These are phyloP conservation scores for Ateles fusciceps DNA, from an alignment of 2,797 vertebrate genomes.

Conservation along the genomic window DNA sequence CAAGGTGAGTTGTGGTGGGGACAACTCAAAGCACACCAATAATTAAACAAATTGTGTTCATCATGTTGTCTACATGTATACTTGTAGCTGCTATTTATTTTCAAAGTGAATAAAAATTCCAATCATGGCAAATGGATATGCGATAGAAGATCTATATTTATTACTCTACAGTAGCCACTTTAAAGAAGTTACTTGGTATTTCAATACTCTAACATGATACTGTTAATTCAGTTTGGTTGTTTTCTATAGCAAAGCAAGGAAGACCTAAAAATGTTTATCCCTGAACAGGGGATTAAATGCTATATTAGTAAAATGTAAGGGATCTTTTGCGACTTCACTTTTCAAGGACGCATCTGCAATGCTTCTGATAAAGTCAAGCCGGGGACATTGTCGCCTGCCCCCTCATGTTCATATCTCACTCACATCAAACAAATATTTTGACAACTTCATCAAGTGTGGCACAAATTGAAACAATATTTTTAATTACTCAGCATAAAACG, in stretches of 20 bases:
- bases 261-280: background rate
- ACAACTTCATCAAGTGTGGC: background rate
- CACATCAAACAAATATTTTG: constrained; percentile 71
- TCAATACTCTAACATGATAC: background rate
- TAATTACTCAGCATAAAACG: background rate
- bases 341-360: constrained; percentile 88
- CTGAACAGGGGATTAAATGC: background rate
- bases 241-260: background rate
- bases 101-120: background rate
- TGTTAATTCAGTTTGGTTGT: background rate
- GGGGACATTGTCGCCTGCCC: constrained; percentile 81
- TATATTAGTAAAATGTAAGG: background rate
- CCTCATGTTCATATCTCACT: constrained; percentile 86
- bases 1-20: background rate
- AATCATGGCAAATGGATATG: background rate
- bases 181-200: background rate
- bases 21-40: background rate
- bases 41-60: background rate
- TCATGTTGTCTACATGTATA: background rate
- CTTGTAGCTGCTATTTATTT: background rate
- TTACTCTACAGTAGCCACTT: background rate
- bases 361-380: constrained; percentile 88
- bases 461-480: background rate
- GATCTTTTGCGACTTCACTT: constrained; percentile 81
- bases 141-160: background rate